Evolutionary conservation across 1,140 invertebrate genomes (phyloP).

Genomic region (Brachionus paranguensis): DNA sequence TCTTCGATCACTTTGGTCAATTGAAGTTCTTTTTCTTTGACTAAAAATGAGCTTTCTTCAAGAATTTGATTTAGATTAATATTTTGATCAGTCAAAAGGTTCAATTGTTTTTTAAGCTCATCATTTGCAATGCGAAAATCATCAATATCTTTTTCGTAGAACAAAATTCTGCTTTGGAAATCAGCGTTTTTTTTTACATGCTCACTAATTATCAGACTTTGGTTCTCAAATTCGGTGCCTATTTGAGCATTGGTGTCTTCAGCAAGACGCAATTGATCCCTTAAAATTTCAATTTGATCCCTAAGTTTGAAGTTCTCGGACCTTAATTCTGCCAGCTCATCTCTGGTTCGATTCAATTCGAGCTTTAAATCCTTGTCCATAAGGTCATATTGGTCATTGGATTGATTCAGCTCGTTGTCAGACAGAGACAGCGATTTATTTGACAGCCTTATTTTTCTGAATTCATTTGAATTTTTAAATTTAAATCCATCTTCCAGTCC

Average conservation of each 20-base stretch:
- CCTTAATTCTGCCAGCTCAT: neutral
- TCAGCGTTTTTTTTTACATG: neutral
- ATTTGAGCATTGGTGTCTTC: constrained; percentile 10
- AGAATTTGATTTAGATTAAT: neutral
- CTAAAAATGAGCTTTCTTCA: neutral
- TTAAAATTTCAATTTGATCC: neutral
- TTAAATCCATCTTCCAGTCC: neutral
- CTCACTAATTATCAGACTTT: neutral
- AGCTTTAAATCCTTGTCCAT: neutral
- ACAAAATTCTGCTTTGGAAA: neutral
- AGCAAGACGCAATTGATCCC: neutral
- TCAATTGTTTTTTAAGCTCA: neutral
- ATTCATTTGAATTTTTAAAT: neutral
- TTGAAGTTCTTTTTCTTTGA: neutral
- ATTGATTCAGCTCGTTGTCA: neutral
- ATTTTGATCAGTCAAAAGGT: neutral
- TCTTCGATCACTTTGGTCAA: neutral
- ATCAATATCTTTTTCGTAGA: neutral
- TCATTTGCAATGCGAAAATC: neutral
- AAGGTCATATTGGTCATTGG: neutral
- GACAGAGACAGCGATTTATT: neutral
- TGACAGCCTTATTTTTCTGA: neutral
- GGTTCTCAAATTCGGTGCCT: neutral
- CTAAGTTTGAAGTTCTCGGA: constrained; percentile 5
- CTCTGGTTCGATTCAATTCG: neutral